Evolutionary conservation across 2,797 vertebrate species (phyloP).

Genomic region (Chaetodon trifasciatus): DNA sequence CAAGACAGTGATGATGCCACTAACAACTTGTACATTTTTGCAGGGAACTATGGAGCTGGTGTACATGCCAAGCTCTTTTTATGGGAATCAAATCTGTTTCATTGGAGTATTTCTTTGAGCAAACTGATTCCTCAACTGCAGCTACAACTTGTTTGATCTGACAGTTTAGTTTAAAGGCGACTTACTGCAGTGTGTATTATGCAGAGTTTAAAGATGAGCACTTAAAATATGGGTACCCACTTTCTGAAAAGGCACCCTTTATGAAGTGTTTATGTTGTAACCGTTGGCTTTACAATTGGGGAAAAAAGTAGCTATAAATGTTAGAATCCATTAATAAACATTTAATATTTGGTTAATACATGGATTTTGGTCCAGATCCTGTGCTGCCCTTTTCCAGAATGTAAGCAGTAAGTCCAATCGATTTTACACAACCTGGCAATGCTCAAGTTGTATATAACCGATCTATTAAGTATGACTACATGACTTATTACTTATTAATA

Average conservation of each 20-base stretch:
- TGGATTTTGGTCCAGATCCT: not conserved
- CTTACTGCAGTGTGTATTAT: not conserved
- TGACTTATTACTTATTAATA: no score
- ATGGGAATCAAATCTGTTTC: not conserved
- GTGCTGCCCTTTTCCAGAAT: not conserved
- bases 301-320: not conserved
- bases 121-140: not conserved
- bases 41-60: not conserved
- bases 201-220: not conserved
- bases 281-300: not conserved
- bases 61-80: not conserved
- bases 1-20: not conserved
- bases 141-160: not conserved
- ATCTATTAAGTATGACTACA: not conserved
- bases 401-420: not conserved
- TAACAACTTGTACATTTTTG: no score
- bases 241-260: not conserved
- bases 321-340: not conserved
- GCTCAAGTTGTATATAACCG: not conserved
- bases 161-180: not conserved
- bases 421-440: slow-evolving; percentile 1
- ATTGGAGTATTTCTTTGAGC: not conserved
- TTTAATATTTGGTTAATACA: not conserved
- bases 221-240: not conserved
- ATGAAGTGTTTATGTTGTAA: not conserved